These are phyloP conservation scores for Spodoptera litura DNA, from an alignment of 1,140 invertebrate genomes.

Conservation along the genomic window DNA sequence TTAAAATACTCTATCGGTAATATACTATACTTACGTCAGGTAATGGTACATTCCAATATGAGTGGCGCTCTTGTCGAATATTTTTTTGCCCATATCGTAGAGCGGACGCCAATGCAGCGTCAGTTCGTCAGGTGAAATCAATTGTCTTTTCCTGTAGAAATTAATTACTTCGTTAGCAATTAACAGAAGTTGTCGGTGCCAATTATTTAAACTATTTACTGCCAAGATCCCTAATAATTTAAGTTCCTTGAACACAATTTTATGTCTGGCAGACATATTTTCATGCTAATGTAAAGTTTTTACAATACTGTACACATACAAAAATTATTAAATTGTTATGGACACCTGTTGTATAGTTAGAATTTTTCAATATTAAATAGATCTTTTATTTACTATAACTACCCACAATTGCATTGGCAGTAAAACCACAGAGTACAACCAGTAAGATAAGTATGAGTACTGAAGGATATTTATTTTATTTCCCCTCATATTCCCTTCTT, in stretches of 20 bases:
- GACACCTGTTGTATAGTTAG: too few relatives aligned
- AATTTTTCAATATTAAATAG: too few relatives aligned
- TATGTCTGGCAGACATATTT: neutral
- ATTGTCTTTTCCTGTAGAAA: constrained; percentile 89
- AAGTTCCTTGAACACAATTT: constrained; percentile 7
- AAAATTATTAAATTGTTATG: too few relatives aligned
- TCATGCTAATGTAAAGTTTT: neutral
- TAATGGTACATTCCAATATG: constrained; percentile 88
- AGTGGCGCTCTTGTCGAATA: constrained; percentile 79
- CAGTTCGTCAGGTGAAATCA: constrained; percentile 93
- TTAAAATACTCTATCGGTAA: neutral
- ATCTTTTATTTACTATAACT: too few relatives aligned
- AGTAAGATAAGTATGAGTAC: too few relatives aligned
- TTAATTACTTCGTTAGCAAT: constrained; percentile 16
- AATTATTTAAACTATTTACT: constrained; percentile 21
- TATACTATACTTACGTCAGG: constrained; percentile 82
- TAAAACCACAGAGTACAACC: too few relatives aligned
- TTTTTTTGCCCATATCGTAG: constrained; percentile 89
- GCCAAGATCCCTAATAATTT: constrained; percentile 3
- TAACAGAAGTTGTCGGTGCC: constrained; percentile 1
- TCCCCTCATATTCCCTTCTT: too few relatives aligned
- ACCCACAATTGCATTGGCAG: too few relatives aligned
- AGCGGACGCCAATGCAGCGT: constrained; percentile 95
- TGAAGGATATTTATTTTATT: too few relatives aligned
- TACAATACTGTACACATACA: neutral